Evolutionary conservation across 2,888 invertebrate genomes (phyloP).

Genomic region (Drosophila atroscutellata): DNA sequence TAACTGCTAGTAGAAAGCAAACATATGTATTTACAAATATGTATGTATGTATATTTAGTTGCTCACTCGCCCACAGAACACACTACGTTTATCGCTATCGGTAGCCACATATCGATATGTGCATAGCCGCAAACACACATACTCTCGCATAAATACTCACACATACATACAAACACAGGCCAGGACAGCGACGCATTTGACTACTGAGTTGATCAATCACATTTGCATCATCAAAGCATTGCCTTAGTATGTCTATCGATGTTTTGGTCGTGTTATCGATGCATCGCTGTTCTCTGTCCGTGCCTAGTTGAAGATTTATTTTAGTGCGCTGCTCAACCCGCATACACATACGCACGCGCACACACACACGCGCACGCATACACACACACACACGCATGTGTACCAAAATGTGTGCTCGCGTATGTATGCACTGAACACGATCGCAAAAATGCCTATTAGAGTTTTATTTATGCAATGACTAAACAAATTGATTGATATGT

Average conservation of each 20-base stretch:
- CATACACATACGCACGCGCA: constrained; percentile 7
- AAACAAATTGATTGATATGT: constrained; percentile 59
- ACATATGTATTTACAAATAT: background rate
- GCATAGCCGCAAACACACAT: constrained; percentile 1
- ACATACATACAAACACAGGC: constrained; percentile 3
- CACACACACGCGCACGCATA: background rate
- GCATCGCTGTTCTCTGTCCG: constrained; percentile 20
- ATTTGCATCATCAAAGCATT: background rate
- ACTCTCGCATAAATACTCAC: constrained; percentile 1
- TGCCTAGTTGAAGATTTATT: constrained; percentile 9
- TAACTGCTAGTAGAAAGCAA: constrained; percentile 47
- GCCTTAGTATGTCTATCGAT: constrained; percentile 20
- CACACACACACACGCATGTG: background rate
- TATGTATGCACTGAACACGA: constrained; percentile 42
- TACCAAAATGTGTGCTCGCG: constrained; percentile 11
- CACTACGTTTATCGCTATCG: constrained; percentile 31
- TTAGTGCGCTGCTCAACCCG: constrained; percentile 35
- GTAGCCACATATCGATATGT: constrained; percentile 34
- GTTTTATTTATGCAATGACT: constrained; percentile 41
- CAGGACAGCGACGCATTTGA: constrained; percentile 5
- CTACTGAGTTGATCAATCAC: background rate
- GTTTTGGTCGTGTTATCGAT: constrained; percentile 13
- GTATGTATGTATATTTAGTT: constrained; percentile 41
- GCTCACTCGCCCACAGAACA: constrained; percentile 22
- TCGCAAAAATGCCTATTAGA: constrained; percentile 38